Percentiles rank a stretch among this genome's conserved stretches.
These are phyloP conservation scores for Pissodes strobi DNA, from an alignment of 1,140 invertebrate species.

Conservation along the genomic window DNA sequence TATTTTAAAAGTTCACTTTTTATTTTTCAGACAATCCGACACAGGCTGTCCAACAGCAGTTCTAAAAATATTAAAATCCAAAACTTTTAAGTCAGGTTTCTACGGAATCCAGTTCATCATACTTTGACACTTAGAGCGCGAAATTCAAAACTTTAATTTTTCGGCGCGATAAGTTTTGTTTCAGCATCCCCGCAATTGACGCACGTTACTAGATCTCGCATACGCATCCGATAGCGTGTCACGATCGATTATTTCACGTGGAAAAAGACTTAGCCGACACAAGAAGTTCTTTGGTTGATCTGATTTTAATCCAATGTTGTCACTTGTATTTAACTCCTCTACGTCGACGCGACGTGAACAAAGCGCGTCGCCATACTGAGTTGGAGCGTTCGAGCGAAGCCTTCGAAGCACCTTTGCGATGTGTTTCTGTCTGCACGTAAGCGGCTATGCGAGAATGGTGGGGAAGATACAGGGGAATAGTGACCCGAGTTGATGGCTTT, in stretches of 20 bases:
- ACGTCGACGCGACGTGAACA: slow-evolving; percentile 9
- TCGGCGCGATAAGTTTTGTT: background rate
- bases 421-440: slow-evolving; percentile 46
- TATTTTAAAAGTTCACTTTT: too few species aligned
- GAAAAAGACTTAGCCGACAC: too few species aligned
- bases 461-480: slow-evolving; percentile 47
- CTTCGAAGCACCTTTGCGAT: slow-evolving; percentile 31
- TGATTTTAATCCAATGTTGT: slow-evolving; percentile 10
- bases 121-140: background rate
- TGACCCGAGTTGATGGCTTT: slow-evolving; percentile 49
- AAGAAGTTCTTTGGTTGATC: too few species aligned
- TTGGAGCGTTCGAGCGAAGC: slow-evolving; percentile 9
- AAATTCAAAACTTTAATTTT: slow-evolving; percentile 6
- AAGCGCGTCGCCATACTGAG: slow-evolving; percentile 22
- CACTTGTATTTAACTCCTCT: background rate
- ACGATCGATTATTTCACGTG: too few species aligned
- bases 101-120: too few species aligned
- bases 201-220: too few species aligned
- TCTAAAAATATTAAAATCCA: too few species aligned
- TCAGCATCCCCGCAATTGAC: too few species aligned
- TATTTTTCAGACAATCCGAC: too few species aligned
- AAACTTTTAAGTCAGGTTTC: too few species aligned
- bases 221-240: too few species aligned
- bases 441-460: slow-evolving; percentile 37
- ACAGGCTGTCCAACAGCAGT: too few species aligned